A percentile compares a stretch with the other conserved stretches of the same genome.
These are phyloP conservation scores for Leptinotarsa lineolata DNA, from an alignment of 1,140 invertebrate genomes.

Conservation along the genomic window DNA sequence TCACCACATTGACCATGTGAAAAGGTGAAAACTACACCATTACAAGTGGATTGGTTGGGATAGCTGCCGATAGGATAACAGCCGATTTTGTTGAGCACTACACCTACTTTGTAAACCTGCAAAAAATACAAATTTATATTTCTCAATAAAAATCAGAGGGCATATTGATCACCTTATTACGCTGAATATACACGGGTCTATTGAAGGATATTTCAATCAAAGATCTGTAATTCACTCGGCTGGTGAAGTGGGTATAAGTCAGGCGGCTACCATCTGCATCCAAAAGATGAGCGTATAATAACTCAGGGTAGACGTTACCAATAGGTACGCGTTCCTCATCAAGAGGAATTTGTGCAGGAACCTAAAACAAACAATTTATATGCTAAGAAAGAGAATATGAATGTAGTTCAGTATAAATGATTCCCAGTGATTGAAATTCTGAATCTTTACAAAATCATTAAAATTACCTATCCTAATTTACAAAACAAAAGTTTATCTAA, in stretches of 20 bases:
- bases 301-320: conserved; percentile 67
- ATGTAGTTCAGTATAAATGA: too few relatives aligned
- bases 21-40: conserved; percentile 74
- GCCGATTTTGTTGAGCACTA: conserved; percentile 78
- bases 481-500: too few relatives aligned
- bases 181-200: conserved; percentile 73
- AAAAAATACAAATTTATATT: conserved; percentile 23
- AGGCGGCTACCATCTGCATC: conserved; percentile 75
- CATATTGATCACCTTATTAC: conserved; percentile 65
- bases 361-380: conserved; percentile 52
- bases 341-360: conserved; percentile 65
- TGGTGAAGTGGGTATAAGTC: conserved; percentile 80
- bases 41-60: conserved; percentile 63
- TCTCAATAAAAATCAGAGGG: not conserved
- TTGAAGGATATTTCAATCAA: conserved; percentile 80
- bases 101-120: conserved; percentile 75
- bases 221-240: conserved; percentile 67
- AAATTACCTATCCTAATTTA: too few relatives aligned
- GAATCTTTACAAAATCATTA: too few relatives aligned
- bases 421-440: too few relatives aligned
- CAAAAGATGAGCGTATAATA: conserved; percentile 77
- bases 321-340: conserved; percentile 50
- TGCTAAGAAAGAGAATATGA: too few relatives aligned
- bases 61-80: conserved; percentile 77
- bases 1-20: conserved; percentile 69